phyloP scores from a whole-genome alignment of 1,140 invertebrate species.

The Ectropis grisescens region DNA sequence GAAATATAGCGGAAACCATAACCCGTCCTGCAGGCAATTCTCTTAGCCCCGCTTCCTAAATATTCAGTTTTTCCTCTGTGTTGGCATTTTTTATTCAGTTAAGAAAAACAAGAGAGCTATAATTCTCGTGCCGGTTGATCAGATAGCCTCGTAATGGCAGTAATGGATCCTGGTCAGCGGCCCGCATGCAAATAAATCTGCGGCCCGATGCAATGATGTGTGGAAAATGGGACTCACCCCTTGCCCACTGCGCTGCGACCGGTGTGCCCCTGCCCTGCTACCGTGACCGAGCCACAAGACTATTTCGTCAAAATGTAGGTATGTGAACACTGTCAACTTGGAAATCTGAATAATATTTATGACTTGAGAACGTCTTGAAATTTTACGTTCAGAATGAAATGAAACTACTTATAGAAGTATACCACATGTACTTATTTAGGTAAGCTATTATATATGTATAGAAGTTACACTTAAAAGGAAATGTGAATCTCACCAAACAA shows the following conservation, averaged over 20 bases:
- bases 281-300: constrained; percentile 4
- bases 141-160: constrained; percentile 63
- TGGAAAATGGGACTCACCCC: constrained; percentile 59
- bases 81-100: constrained; percentile 51
- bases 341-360: too few relatives aligned
- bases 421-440: too few relatives aligned
- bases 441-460: too few relatives aligned
- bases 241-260: constrained; percentile 16
- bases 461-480: too few relatives aligned
- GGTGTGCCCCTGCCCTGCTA: constrained; percentile 13
- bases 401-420: too few relatives aligned
- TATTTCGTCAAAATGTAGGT: too few relatives aligned
- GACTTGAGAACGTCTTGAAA: too few relatives aligned
- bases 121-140: constrained; percentile 62
- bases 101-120: constrained; percentile 60
- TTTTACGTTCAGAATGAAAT: too few relatives aligned
- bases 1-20: constrained; percentile 59
- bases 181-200: constrained; percentile 70
- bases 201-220: constrained; percentile 67
- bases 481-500: too few relatives aligned
- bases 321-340: too few relatives aligned
- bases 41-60: constrained; percentile 30
- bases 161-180: constrained; percentile 69
- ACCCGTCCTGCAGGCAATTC: constrained; percentile 31
- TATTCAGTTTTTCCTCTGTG: constrained; percentile 33